A percentile compares a stretch with the other conserved stretches of the same genome.
Evolutionary conservation across 1,140 invertebrate species (phyloP).

Genomic region (Acromyrmex echinatior): DNA sequence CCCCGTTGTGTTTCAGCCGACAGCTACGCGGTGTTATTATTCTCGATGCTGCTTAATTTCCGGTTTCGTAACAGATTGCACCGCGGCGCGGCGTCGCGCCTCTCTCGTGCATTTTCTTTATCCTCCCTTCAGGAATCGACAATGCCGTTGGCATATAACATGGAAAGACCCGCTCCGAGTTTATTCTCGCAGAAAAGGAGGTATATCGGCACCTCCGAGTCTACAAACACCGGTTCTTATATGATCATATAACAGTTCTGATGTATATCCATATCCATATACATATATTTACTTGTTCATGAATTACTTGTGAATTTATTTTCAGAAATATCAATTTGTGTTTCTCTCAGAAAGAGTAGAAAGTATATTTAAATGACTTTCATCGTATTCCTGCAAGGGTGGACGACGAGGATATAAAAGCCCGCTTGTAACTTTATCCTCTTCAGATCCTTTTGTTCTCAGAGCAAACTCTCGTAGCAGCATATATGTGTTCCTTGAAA

Average conservation of each 20-base stretch:
- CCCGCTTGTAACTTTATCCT: not conserved
- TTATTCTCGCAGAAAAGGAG: not conserved
- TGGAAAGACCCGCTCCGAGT: not conserved
- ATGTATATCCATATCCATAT: not conserved
- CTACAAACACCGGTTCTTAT: not conserved
- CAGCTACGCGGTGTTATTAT: constrained; percentile 59
- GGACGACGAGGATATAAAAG: not conserved
- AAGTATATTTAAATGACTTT: not conserved
- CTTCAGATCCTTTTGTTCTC: constrained; percentile 9
- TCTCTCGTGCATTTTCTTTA: not conserved
- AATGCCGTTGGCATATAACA: not conserved
- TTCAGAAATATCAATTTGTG: not conserved
- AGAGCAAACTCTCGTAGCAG: not conserved
- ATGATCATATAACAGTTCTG: not conserved
- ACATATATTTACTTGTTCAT: not conserved
- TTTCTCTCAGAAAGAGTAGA: not conserved
- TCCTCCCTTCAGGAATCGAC: not conserved
- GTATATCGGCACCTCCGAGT: not conserved
- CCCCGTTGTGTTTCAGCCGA: constrained; percentile 1
- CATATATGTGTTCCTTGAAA: constrained; percentile 12
- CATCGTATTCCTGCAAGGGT: not conserved
- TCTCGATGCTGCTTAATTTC: constrained; percentile 77
- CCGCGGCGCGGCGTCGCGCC: not conserved
- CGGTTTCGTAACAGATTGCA: constrained; percentile 75
- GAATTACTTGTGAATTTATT: constrained; percentile 16